These are phyloP conservation scores for Cotesia congregata DNA, from an alignment of 2,888 invertebrate genomes.

Conservation along the genomic window DNA sequence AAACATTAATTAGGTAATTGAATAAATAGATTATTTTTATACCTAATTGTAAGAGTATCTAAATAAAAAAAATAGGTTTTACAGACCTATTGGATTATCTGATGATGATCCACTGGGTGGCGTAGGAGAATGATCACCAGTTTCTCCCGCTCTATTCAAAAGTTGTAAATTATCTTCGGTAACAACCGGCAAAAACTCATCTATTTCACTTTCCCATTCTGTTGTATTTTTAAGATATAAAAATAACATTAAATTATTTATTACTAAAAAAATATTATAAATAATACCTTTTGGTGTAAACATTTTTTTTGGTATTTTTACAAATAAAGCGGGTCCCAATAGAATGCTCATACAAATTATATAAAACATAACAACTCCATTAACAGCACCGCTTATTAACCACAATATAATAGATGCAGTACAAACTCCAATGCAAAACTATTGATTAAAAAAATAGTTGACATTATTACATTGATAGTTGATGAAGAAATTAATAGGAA, in stretches of 20 bases:
- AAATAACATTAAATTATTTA: background rate
- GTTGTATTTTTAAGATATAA: background rate
- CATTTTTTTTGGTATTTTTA: slow-evolving; percentile 57
- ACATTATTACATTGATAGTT: background rate
- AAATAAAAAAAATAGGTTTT: background rate
- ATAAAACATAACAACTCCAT: slow-evolving; percentile 60
- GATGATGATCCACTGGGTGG: slow-evolving; percentile 56
- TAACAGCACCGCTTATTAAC: slow-evolving; percentile 61
- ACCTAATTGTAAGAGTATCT: background rate
- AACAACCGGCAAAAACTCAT: slow-evolving; percentile 68
- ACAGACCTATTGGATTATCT: slow-evolving; percentile 59
- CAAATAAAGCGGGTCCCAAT: slow-evolving; percentile 59
- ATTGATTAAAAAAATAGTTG: background rate
- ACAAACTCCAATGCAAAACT: slow-evolving; percentile 65
- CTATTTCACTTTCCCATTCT: slow-evolving; percentile 69
- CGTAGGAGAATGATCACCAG: slow-evolving; percentile 65
- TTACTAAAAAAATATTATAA: background rate
- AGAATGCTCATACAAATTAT: slow-evolving; percentile 62
- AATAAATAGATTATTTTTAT: background rate
- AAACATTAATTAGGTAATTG: slow-evolving; percentile 3
- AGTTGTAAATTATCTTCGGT: slow-evolving; percentile 67
- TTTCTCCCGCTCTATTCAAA: slow-evolving; percentile 66
- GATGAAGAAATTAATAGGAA: background rate
- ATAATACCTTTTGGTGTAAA: slow-evolving; percentile 59
- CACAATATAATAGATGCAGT: slow-evolving; percentile 60